Evolutionary conservation across 2,888 invertebrate genomes (phyloP), one percentile per base, ranked within the genome.

Genomic region (Cybosia mesomella): DNA sequence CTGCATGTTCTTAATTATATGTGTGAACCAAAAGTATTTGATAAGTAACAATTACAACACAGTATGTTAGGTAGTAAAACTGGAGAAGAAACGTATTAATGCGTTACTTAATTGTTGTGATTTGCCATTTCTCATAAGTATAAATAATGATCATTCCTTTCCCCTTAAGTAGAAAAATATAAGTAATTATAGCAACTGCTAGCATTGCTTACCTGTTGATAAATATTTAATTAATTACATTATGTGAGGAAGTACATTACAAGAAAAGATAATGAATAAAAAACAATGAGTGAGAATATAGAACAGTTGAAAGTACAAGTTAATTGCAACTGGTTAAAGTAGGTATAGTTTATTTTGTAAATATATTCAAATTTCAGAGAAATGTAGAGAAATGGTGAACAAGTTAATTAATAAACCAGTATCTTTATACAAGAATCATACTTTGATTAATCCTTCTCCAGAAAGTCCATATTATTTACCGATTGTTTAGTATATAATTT

Each of bases 81-180:
- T 8, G 11, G 24, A 22, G 43, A 15, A 57, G 13, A 22, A 34
- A 67, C 21, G 13, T 28, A 54, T 66, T 66, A 53, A 49, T 24
- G 43, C 49, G 22, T 58, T 62, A 57, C 15, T 58, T 61, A 67
- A 34, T 61, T 43, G 32, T 66, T 66, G 57, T 66, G 43, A 32
- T 57, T 64, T 22, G 15, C 55, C 43, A 66, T 57, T 39, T 57
- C 18, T 53, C 49, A 64, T 34, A 58, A 58, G 18, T 15, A 36
- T 13, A 13, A 66, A 36, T 15, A 59, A 58, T 66, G 9, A 24
- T 34, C 36, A 22, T 53, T 24, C 22, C 21, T 54, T 62, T 18
- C 21, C n/a, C n/a, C 9, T 10, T 24, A n/a, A n/a, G 21, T n/a
- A 9, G 18, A 63, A 24, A 64, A 62, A 9, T 15, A 28, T 28